Conservation (phyloP, 2,113 vertebrate genomes). For the Podilymbus podiceps region DNA sequence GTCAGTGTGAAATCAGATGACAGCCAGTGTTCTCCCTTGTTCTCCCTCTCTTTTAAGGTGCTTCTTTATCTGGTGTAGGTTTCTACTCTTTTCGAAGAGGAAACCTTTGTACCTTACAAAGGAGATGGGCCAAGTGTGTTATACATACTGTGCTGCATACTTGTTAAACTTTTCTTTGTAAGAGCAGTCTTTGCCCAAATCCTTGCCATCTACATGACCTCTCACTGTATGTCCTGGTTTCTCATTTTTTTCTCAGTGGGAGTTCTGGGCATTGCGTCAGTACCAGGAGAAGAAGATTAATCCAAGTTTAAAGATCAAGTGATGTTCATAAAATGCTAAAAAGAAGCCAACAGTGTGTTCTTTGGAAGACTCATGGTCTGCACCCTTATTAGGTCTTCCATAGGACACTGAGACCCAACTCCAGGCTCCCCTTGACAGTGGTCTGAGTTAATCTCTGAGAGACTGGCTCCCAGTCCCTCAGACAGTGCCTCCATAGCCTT, state of each 20-base stretch:
- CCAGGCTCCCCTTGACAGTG: background rate
- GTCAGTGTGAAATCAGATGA: background rate
- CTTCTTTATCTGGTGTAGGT: background rate
- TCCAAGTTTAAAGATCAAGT: background rate
- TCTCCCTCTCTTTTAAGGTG: background rate
- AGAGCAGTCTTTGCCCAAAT: background rate
- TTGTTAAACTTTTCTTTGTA: background rate
- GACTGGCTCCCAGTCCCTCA: background rate
- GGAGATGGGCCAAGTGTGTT: background rate
- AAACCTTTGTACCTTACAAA: background rate
- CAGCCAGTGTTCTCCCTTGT: background rate
- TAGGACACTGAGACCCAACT: background rate
- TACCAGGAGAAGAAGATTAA: background rate
- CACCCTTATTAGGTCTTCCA: background rate
- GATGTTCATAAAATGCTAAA: background rate
- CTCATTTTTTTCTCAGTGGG: background rate
- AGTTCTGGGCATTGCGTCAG: background rate
- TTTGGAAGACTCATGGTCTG: background rate
- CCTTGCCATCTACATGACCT: background rate
- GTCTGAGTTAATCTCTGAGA: background rate
- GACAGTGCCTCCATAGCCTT: background rate
- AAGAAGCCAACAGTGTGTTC: background rate
- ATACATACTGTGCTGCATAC: background rate
- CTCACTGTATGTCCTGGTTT: background rate
- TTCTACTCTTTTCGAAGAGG: background rate